Conservation (phyloP, 2,113 vertebrate genomes). For the Bungarus multicinctus region DNA sequence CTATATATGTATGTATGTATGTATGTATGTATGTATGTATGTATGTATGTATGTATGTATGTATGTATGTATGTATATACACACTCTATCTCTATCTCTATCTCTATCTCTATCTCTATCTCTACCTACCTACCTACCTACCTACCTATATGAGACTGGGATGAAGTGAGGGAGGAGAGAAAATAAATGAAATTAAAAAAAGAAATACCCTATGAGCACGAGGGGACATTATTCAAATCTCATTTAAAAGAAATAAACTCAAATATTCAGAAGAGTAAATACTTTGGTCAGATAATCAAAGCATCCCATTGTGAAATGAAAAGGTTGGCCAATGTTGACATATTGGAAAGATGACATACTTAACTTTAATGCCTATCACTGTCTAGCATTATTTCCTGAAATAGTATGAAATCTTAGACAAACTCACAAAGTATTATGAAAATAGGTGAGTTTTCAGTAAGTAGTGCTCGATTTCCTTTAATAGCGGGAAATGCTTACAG, state of each 20-base stretch:
- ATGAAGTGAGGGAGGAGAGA: background rate
- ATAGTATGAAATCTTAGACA: background rate
- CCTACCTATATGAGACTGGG: no score
- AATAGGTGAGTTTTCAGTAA: background rate
- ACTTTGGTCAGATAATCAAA: background rate
- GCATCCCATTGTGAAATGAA: background rate
- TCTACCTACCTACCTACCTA: no score
- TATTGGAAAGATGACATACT: background rate
- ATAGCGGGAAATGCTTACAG: background rate
- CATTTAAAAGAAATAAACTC: constrained; percentile 26
- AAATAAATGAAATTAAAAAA: background rate
- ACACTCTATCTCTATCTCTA: no score
- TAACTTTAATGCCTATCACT: background rate
- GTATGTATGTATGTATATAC: background rate
- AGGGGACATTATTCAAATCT: constrained; percentile 2
- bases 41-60: background rate
- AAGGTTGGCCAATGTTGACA: background rate
- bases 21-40: background rate
- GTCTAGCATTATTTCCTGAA: background rate
- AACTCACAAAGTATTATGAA: background rate
- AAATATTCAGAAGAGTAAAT: background rate
- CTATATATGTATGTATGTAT: no score
- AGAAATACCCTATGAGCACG: background rate
- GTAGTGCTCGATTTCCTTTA: background rate
- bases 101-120: no score